Evolutionary conservation across 1,140 invertebrate genomes (phyloP).

Genomic region (Thaumatotibia leucotreta): DNA sequence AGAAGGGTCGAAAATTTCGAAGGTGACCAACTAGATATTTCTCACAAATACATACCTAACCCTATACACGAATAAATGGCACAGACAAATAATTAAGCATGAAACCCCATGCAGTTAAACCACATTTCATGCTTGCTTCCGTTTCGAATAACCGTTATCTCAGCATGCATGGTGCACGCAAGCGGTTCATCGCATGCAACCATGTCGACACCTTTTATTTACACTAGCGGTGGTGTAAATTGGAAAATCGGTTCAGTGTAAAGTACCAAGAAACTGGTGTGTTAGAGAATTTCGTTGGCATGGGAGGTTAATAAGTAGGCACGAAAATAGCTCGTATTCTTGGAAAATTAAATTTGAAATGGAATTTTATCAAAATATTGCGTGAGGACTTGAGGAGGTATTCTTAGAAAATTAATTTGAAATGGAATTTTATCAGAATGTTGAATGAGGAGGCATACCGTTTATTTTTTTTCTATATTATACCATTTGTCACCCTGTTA

Average conservation of each 20-base stretch:
- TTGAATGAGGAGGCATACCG: no score
- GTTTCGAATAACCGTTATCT: slow-evolving; percentile 11
- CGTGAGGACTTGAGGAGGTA: no score
- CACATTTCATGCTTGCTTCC: slow-evolving; percentile 8
- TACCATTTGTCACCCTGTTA: no score
- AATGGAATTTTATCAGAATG: no score
- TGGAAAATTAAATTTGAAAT: no score
- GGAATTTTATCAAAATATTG: no score
- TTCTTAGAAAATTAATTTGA: no score
- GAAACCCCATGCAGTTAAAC: not conserved
- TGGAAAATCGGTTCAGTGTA: not conserved
- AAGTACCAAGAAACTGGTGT: not conserved
- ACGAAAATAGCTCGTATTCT: no score
- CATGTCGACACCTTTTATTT: not conserved
- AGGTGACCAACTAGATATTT: no score
- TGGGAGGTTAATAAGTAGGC: not conserved
- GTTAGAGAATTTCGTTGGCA: not conserved
- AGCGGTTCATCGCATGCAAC: not conserved
- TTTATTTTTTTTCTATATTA: no score
- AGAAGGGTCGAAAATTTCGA: no score
- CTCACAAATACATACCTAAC: no score
- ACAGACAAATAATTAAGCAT: not conserved
- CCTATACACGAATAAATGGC: not conserved
- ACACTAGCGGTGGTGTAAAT: not conserved
- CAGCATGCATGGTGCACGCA: not conserved